Evolutionary conservation across 2,888 invertebrate species (phyloP), one percentile per base, ranked within the genome.

Genomic region (Oscheius sp.): DNA sequence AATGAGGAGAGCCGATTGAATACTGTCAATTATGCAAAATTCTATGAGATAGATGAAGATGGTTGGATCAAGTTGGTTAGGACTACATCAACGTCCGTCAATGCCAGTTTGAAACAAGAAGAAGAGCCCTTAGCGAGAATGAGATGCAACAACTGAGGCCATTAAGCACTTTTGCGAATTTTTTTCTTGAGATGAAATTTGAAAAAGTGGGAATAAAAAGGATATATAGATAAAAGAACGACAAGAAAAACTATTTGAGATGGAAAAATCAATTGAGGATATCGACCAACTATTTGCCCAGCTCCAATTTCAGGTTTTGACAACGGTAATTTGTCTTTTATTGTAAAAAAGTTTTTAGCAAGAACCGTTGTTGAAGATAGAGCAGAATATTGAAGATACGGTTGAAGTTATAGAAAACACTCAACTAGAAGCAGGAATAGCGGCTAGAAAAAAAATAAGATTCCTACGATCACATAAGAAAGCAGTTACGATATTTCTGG

Each of bases 221-320:
- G 1, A n/a, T 17, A 17, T 54, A 17, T 32, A 54, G 54, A 32
- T 54, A 30, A 30, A 32, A 32, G 54, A 32, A 32, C 14, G 54
- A 54, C 30, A 33, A 20, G 32, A 14, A 28, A 54, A 22, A 20
- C 30, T 54, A 14, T 32, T 22, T 4, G 33, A 32, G 20, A 33
- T 54, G n/a, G 54, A 54, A 54, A 30, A 32, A n/a, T 33, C 30
- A 30, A 54, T 54, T 8, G 54, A 54, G 17, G 54, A 54, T 20
- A n/a, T 54, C 12, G 54, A 22, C 20, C 22, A 54, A 33, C 8
- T 54, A 14, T 54, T 20, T 20, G 32, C 30, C 5, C 54, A 54
- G 54, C 54, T 54, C 6, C 30, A 54, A 9, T 32, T 54, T 14
- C 33, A 54, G 22, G 28, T 33, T 2, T 20, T 32, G 32, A 33